Percentiles rank a stretch among this genome's conserved stretches.
These are phyloP conservation scores for Aleiodes alternator DNA, from an alignment of 2,888 invertebrate genomes.

Conservation along the genomic window DNA sequence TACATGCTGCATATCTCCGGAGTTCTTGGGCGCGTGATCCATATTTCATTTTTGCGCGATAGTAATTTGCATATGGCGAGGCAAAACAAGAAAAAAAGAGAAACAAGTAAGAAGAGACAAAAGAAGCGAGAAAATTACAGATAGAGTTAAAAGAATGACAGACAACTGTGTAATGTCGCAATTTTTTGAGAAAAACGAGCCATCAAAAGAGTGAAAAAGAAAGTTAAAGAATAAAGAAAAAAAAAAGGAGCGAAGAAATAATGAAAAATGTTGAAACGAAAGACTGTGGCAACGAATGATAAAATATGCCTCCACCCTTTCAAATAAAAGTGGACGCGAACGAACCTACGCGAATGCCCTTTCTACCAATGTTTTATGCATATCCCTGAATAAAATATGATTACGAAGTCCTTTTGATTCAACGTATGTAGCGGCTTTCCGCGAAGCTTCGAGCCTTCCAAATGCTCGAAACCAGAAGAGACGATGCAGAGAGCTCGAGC, in stretches of 20 bases:
- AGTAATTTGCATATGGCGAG: constrained; percentile 37
- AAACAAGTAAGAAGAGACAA: background rate
- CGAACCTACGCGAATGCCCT: constrained; percentile 55
- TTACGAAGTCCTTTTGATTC: constrained; percentile 68
- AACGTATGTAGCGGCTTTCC: constrained; percentile 60
- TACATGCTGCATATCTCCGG: background rate
- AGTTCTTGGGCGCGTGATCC: background rate
- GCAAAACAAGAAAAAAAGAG: background rate
- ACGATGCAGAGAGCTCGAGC: constrained; percentile 1
- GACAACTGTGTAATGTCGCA: constrained; percentile 21
- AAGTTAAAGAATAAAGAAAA: background rate
- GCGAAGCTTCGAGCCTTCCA: constrained; percentile 43
- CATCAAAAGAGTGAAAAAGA: background rate
- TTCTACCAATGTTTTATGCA: constrained; percentile 65
- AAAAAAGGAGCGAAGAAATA: background rate
- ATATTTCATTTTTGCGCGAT: constrained; percentile 22
- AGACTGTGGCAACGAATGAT: constrained; percentile 44
- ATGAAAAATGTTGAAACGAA: constrained; percentile 18
- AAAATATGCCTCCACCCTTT: constrained; percentile 57
- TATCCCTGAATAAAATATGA: constrained; percentile 68
- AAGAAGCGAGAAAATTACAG: constrained; percentile 40
- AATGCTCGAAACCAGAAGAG: constrained; percentile 14
- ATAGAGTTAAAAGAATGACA: constrained; percentile 40
- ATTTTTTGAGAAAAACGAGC: background rate
- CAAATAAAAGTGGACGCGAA: constrained; percentile 59